Evolutionary conservation across 37 sponge, comb jelly and placozoan genomes (phyloP), one percentile per base, ranked within the genome.

Genomic region (Halisarca cf. caerulea): DNA sequence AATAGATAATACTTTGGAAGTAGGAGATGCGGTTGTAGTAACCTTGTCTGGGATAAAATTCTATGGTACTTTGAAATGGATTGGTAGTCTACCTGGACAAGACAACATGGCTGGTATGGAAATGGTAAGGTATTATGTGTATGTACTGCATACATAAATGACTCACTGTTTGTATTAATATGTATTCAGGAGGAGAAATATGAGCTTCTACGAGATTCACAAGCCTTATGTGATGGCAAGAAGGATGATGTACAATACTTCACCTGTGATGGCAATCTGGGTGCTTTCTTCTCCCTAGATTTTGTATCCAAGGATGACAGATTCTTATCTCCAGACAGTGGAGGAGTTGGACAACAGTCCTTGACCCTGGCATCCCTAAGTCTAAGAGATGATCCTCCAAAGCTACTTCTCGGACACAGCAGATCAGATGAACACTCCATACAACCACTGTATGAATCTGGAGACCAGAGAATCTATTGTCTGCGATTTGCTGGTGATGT

Each of bases 401-500:
- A 38, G 1, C 36, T 74, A 74, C 42, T 3, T 47, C 11, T 47
- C 11, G 11, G 11, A 47, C 51, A 11, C 51, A 47, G 51, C 11
- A 11, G 9, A 47, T 32, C 32, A 23, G 77, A 74, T 3, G 42
- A 44, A n/a, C 44, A 74, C 3, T 23, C 18, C 18, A 74, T 74
- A n/a, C 77, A 74, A 40, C 77, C 77, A 5, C 44, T 74, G 17
- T 43, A 36, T 37, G 77, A 74, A 3, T 7, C 36, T 6, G 77
- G 77, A 44, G 77, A 74, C 6, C 7, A 40, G 42, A 39, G 36
- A 7, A 23, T 74, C n/a, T 74, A 74, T 15, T 74, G 45, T 37
- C 77, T 74, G 15, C 77, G 77, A 2, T 74, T 74, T 74, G 77
- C 92, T 58, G 66, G 81, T 37, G 95, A 94, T 59, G 58, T 75